These are phyloP conservation scores for Noctua janthe DNA, from an alignment of 2,888 invertebrate species.

Conservation along the genomic window DNA sequence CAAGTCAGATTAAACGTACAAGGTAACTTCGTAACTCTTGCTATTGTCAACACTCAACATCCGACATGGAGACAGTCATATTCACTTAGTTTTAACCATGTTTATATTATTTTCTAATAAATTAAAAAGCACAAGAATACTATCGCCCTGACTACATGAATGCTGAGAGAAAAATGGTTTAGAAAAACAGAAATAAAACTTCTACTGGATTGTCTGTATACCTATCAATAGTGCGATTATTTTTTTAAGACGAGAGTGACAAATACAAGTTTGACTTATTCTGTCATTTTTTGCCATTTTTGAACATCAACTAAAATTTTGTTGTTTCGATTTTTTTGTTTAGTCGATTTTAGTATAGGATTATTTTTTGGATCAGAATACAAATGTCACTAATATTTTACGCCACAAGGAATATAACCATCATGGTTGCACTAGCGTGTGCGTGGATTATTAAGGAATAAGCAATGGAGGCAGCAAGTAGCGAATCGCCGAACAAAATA, in stretches of 20 bases:
- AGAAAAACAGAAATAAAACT: slow-evolving; percentile 64
- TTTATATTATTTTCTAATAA: slow-evolving; percentile 46
- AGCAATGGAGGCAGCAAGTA: too few species aligned
- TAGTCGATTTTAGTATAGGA: background rate
- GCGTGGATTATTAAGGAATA: too few species aligned
- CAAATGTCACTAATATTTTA: too few species aligned
- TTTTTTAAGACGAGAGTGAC: slow-evolving; percentile 45
- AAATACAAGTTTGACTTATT: slow-evolving; percentile 39
- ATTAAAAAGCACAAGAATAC: slow-evolving; percentile 38
- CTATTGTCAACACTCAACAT: slow-evolving; percentile 67
- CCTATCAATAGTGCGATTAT: slow-evolving; percentile 46
- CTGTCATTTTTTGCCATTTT: slow-evolving; percentile 1
- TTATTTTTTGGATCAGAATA: too few species aligned
- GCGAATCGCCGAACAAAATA: too few species aligned
- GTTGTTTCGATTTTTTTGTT: fast-evolving
- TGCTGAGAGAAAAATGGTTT: slow-evolving; percentile 49
- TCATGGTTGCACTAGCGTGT: too few species aligned
- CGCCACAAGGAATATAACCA: too few species aligned
- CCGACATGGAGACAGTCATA: slow-evolving; percentile 48
- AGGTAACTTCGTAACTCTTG: slow-evolving; percentile 60
- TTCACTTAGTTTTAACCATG: slow-evolving; percentile 64
- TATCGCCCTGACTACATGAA: slow-evolving; percentile 50
- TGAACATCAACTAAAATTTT: slow-evolving; percentile 23
- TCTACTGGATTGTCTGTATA: slow-evolving; percentile 52
- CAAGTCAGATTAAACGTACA: slow-evolving; percentile 58